Evolutionary conservation across 2,113 vertebrate species (phyloP).

Genomic region (Mustelus asterias): DNA sequence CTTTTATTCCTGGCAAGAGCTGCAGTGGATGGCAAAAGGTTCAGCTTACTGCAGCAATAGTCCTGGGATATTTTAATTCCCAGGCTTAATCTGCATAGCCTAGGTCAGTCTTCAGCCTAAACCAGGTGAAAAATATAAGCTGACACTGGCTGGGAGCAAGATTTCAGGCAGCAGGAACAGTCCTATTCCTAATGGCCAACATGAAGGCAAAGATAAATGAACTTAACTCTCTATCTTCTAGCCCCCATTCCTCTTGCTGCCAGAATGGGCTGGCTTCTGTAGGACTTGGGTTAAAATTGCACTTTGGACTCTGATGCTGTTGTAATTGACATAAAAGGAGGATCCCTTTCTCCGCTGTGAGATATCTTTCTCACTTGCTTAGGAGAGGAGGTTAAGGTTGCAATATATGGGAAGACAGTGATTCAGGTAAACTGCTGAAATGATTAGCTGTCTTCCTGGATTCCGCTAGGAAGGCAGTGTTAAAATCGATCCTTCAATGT

Average conservation of each 20-base stretch:
- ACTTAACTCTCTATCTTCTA: neutral
- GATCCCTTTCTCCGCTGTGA: neutral
- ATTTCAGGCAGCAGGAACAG: neutral
- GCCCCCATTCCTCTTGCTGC: neutral
- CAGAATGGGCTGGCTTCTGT: neutral
- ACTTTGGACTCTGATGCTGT: neutral
- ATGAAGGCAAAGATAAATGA: neutral
- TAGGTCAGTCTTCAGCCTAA: neutral
- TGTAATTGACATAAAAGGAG: neutral
- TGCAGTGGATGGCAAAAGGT: neutral
- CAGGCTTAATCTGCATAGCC: neutral
- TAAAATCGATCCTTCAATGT: neutral
- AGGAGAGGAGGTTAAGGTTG: neutral
- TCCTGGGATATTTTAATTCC: neutral
- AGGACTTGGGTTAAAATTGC: neutral
- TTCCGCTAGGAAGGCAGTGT: neutral
- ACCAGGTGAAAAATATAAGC: neutral
- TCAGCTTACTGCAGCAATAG: neutral
- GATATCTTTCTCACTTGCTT: neutral
- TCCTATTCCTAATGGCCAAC: neutral
- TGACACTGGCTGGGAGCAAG: neutral
- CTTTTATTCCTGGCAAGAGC: neutral
- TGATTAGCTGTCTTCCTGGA: neutral
- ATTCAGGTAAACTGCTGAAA: neutral
- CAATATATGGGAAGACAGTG: neutral